Percentiles rank a stretch among this genome's conserved stretches.
Conservation (phyloP, 2,797 vertebrate species). For the Hypotaenidia okinawae region DNA sequence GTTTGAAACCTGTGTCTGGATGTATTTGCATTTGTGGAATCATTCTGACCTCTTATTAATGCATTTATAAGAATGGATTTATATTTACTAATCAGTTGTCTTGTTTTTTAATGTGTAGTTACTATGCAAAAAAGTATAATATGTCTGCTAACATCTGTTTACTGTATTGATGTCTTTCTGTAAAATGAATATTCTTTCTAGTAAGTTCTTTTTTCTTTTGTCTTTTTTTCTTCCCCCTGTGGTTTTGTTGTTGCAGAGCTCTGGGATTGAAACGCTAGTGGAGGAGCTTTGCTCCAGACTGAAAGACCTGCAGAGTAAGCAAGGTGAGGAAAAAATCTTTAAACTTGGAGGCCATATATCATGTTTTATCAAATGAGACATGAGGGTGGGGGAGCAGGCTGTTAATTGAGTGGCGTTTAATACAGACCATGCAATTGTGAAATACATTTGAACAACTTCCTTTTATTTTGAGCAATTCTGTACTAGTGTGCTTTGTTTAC, state of each 20-base stretch:
- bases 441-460: neutral
- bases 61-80: neutral
- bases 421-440: neutral
- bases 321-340: slow-evolving; percentile 82
- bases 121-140: neutral
- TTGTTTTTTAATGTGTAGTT: neutral
- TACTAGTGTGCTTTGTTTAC: neutral
- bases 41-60: neutral
- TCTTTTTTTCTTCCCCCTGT: accelerated
- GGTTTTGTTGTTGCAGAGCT: slow-evolving; percentile 84
- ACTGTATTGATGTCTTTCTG: neutral
- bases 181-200: neutral
- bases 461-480: neutral
- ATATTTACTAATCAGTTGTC: neutral
- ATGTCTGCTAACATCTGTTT: neutral
- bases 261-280: slow-evolving; percentile 97
- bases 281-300: slow-evolving; percentile 99
- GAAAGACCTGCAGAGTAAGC: slow-evolving; percentile 97
- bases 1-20: neutral
- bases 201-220: neutral
- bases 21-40: neutral
- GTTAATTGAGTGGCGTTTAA: neutral
- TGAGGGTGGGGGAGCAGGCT: neutral
- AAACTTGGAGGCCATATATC: neutral
- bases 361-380: neutral